Evolutionary conservation across 2,888 invertebrate species (phyloP).

Genomic region (Eulithis testata): DNA sequence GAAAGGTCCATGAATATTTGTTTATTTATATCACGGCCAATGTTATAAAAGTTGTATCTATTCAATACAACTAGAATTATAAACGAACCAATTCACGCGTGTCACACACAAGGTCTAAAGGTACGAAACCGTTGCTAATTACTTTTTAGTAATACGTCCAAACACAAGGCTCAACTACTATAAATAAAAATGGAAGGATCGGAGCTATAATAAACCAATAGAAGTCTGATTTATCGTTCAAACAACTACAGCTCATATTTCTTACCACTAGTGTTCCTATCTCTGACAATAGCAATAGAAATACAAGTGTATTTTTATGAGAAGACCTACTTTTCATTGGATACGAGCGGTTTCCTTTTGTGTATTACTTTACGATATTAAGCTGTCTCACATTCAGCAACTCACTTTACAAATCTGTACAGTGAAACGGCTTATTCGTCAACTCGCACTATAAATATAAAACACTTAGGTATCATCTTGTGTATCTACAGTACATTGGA

Average conservation of each 20-base stretch:
- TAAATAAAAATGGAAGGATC: slow-evolving; percentile 47
- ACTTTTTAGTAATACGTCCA: slow-evolving; percentile 20
- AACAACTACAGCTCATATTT: slow-evolving; percentile 73
- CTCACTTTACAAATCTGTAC: too few relatives aligned
- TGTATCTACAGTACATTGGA: too few relatives aligned
- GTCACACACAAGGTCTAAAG: neutral
- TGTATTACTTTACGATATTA: too few relatives aligned
- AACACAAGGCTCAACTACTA: slow-evolving; percentile 30
- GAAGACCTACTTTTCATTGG: neutral
- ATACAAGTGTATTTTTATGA: slow-evolving; percentile 1
- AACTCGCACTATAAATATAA: too few relatives aligned
- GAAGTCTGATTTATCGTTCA: slow-evolving; percentile 69
- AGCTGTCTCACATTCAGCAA: too few relatives aligned
- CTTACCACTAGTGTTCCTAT: slow-evolving; percentile 16
- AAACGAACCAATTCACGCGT: slow-evolving; percentile 21
- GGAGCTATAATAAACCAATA: slow-evolving; percentile 66
- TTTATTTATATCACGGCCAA: too few relatives aligned
- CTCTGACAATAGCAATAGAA: neutral
- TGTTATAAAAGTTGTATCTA: neutral
- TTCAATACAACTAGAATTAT: slow-evolving; percentile 10
- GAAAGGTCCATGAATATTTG: too few relatives aligned
- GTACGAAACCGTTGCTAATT: slow-evolving; percentile 19
- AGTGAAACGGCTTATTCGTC: too few relatives aligned
- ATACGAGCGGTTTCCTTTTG: neutral
- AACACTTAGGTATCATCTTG: too few relatives aligned